Conservation (phyloP, 2,797 vertebrate genomes). For the Diceros bicornis region DNA sequence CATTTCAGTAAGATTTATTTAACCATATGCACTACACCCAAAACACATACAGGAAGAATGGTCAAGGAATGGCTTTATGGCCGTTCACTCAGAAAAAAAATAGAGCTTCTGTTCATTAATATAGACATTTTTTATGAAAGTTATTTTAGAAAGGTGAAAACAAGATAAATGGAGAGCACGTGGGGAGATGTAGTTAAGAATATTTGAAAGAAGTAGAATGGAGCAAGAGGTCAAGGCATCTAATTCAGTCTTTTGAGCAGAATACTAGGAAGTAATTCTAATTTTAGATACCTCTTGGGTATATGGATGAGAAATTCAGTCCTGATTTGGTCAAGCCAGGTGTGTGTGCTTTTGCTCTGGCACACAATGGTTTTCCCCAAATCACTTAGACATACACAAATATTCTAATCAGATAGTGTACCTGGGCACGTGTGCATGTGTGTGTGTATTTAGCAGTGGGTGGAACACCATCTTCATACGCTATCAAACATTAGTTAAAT, state of each 20-base stretch:
- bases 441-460: background rate
- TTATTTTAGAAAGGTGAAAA: slow-evolving; percentile 40
- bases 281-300: background rate
- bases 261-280: background rate
- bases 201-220: slow-evolving; percentile 30
- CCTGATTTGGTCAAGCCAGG: background rate
- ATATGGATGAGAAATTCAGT: background rate
- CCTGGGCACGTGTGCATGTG: background rate
- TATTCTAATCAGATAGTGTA: background rate
- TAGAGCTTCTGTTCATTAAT: slow-evolving; percentile 35
- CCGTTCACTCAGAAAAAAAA: slow-evolving; percentile 57
- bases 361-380: background rate
- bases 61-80: slow-evolving; percentile 61
- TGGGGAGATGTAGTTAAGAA: slow-evolving; percentile 25
- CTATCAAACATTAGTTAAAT: slow-evolving; percentile 18
- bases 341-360: background rate
- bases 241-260: slow-evolving; percentile 44
- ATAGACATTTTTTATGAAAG: slow-evolving; percentile 31
- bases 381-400: background rate
- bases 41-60: slow-evolving; percentile 63
- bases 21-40: slow-evolving; percentile 68
- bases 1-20: slow-evolving; percentile 83
- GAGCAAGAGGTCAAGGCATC: slow-evolving; percentile 18
- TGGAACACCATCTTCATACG: background rate
- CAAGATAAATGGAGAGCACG: background rate